Base-by-base conservation (phyloP, 2,888 invertebrate species). In the Ophion ventricosus region DNA sequence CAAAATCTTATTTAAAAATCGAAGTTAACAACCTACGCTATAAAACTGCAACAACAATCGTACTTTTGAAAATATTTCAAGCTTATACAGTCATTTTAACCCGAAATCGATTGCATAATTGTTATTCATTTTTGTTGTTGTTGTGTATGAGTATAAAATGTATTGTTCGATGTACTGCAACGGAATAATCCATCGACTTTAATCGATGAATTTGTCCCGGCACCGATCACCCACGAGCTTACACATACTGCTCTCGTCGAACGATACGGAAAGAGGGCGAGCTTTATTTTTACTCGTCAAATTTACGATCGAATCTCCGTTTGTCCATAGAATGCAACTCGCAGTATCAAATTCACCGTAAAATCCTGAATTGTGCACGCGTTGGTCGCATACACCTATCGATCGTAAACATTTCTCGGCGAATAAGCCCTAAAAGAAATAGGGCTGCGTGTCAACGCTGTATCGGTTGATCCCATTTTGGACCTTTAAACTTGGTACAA, bases 311-410 rank as follows among this genome's bases (percentile, higher is more conserved):
- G 54, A 40, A 69, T 59, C 49, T 63, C 43, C 56, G 43, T 64
- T 61, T 26, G 57, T 63, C 2, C n/a, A 14, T 35, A 20, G 17
- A 54, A 35, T 29, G 29, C 17, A 11, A 72, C 35, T 57, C 2
- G 29, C n/a, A 56, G 64, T 64, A 54, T 78, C 61, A 49, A 74
- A 69, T 63, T 74, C 63, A 5, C 74, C 63, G 49, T 74, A 49
- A 61, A 49, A 29, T 63, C 26, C 61, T 14, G 14, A 63, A 74
- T 20, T 40, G 0, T 5, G 35, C 23, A 20, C 73, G 54, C 74
- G 61, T 20, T 43, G 20, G 1, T 74, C 20, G 11, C n/a, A 23
- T 59, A 40, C 14, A 49, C 17, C n/a, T 26, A 59, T 73, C 23
- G 23, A 70, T 57, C 49, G 49, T 49, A 17, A 49, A 49, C 49